Percentiles rank a stretch among this genome's conserved stretches.
Evolutionary conservation across 2,888 invertebrate genomes (phyloP).

Genomic region (Dascillus cervinus): DNA sequence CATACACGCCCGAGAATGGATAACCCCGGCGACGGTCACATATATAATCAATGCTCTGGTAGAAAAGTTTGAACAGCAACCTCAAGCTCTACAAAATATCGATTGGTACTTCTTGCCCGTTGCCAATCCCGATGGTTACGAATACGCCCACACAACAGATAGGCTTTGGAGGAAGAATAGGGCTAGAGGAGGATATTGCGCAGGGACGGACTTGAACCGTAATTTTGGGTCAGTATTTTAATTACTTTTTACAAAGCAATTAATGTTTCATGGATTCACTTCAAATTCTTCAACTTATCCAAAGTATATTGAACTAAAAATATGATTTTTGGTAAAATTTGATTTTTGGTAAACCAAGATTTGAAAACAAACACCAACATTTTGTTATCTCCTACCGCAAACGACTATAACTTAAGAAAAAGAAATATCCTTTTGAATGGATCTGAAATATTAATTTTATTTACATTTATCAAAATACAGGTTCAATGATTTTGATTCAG

Average conservation of each 20-base stretch:
- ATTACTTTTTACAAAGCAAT: background rate
- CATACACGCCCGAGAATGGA: slow-evolving; percentile 89
- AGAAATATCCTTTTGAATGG: too few relatives aligned
- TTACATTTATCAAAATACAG: too few relatives aligned
- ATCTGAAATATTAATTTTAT: too few relatives aligned
- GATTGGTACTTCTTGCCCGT: slow-evolving; percentile 77
- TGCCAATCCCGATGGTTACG: slow-evolving; percentile 82
- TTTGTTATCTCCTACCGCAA: too few relatives aligned
- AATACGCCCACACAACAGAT: slow-evolving; percentile 71
- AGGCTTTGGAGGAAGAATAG: slow-evolving; percentile 80
- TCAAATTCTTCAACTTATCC: too few relatives aligned
- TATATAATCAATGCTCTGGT: slow-evolving; percentile 65
- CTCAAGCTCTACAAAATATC: slow-evolving; percentile 63
- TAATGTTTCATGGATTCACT: too few relatives aligned
- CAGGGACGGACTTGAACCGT: slow-evolving; percentile 76
- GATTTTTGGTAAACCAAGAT: too few relatives aligned
- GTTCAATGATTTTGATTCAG: too few relatives aligned
- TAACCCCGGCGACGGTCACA: slow-evolving; percentile 70
- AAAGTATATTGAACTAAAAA: too few relatives aligned
- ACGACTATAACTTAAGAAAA: too few relatives aligned
- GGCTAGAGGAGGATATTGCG: slow-evolving; percentile 52
- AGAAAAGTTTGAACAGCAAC: slow-evolving; percentile 57
- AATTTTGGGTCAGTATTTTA: slow-evolving; percentile 58
- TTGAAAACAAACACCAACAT: too few relatives aligned
- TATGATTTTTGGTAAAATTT: too few relatives aligned